A percentile compares a stretch with the other conserved stretches of the same genome.
Evolutionary conservation across 2,113 vertebrate genomes (phyloP).

Genomic region (Cyanocitta stelleri): DNA sequence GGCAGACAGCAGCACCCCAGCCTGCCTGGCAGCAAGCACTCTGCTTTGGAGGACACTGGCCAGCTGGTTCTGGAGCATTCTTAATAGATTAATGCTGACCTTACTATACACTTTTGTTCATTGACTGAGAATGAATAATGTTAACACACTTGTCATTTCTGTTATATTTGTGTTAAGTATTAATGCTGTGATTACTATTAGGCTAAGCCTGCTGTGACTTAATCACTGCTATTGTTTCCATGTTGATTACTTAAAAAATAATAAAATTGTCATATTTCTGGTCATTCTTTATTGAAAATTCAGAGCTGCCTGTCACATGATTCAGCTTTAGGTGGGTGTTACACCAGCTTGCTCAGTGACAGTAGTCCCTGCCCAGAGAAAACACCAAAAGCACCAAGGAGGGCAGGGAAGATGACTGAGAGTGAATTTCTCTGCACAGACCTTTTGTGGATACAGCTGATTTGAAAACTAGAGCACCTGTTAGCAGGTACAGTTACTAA

Average conservation of each 20-base stretch:
- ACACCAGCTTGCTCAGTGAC: background rate
- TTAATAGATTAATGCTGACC: conserved; percentile 32
- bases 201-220: background rate
- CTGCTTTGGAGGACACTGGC: background rate
- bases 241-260: conserved; percentile 13
- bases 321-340: background rate
- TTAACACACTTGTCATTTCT: conserved; percentile 21
- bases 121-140: conserved; percentile 2
- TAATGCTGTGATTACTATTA: background rate
- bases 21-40: background rate
- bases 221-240: background rate
- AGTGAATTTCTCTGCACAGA: background rate
- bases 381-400: background rate
- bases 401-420: background rate
- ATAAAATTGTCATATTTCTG: conserved; percentile 19
- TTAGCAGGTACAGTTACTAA: background rate
- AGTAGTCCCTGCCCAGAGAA: background rate
- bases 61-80: conserved; percentile 9
- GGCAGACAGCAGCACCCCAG: background rate
- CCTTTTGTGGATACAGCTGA: background rate
- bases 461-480: background rate
- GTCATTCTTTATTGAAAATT: background rate
- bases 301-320: background rate
- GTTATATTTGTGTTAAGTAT: background rate
- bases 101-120: conserved; percentile 23